phyloP scores from a whole-genome alignment of 2,113 vertebrate species.

The Myotis brandtii region DNA sequence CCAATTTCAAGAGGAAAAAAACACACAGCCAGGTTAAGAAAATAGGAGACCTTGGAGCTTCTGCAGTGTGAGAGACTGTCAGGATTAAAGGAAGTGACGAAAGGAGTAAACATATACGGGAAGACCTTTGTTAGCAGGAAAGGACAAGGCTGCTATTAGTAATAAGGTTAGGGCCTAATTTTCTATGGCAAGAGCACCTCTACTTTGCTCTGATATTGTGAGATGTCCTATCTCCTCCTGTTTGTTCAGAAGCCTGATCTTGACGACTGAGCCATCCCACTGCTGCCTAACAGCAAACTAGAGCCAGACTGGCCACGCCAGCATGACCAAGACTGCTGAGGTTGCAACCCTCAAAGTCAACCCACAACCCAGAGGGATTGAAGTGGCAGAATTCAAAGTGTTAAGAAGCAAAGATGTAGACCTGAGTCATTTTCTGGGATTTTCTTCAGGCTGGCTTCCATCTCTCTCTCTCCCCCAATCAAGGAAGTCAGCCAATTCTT shows the following conservation, averaged over 20 bases:
- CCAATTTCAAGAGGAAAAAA: background rate
- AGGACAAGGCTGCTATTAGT: background rate
- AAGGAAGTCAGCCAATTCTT: background rate
- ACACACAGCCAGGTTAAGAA: background rate
- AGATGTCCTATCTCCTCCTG: background rate
- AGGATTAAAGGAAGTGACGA: background rate
- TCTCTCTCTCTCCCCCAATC: background rate
- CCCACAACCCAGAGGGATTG: background rate
- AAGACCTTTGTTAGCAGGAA: background rate
- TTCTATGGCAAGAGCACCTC: background rate
- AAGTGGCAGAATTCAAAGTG: background rate
- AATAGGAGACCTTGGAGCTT: background rate
- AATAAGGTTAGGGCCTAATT: background rate
- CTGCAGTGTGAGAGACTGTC: background rate
- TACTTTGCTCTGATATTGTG: background rate
- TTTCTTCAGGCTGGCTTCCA: background rate
- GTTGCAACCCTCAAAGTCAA: background rate
- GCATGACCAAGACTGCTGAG: background rate
- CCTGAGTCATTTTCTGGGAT: background rate
- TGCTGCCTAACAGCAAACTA: background rate
- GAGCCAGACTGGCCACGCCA: background rate
- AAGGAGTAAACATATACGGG: background rate
- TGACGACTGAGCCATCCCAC: background rate
- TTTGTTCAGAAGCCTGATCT: background rate
- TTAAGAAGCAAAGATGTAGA: background rate